Percentiles rank a stretch among this genome's conserved stretches.
Evolutionary conservation across 2,797 vertebrate genomes (phyloP).

Genomic region (Denticeps clupeoides): DNA sequence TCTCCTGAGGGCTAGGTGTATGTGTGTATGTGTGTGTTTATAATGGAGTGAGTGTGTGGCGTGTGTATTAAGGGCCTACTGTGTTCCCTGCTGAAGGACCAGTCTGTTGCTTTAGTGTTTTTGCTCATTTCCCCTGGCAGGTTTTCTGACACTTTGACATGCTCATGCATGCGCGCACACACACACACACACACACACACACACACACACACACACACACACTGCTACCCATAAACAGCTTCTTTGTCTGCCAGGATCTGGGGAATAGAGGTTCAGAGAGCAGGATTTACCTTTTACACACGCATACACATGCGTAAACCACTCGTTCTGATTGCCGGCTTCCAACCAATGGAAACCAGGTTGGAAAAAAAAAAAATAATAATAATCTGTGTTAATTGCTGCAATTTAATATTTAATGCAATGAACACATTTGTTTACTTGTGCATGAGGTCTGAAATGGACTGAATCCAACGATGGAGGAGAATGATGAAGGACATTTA

Average conservation of each 20-base stretch:
- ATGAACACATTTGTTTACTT: no score
- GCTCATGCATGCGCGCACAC: slow-evolving; percentile 11
- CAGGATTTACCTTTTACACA: slow-evolving; percentile 6
- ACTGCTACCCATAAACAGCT: slow-evolving; percentile 3
- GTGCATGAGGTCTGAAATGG: no score
- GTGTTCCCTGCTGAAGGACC: slow-evolving; percentile 51
- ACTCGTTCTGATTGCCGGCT: no score
- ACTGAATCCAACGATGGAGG: no score
- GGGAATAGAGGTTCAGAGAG: slow-evolving; percentile 10
- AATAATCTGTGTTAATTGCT: no score
- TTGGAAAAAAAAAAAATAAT: no score
- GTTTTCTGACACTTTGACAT: slow-evolving; percentile 33
- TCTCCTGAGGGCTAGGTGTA: slow-evolving; percentile 2
- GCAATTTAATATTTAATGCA: no score
- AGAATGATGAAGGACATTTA: no score
- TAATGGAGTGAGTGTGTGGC: slow-evolving; percentile 44
- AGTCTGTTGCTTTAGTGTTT: slow-evolving; percentile 51
- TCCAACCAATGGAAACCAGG: no score
- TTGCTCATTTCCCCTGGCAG: slow-evolving; percentile 50
- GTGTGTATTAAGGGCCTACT: slow-evolving; percentile 45
- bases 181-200: slow-evolving; percentile 1
- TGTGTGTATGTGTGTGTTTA: slow-evolving; percentile 10
- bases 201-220: slow-evolving; percentile 25
- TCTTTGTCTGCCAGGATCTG: slow-evolving; percentile 6
- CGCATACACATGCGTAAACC: slow-evolving; percentile 1